phyloP scores from a whole-genome alignment of 2,888 invertebrate genomes.

The Epinotia brunnichana region DNA sequence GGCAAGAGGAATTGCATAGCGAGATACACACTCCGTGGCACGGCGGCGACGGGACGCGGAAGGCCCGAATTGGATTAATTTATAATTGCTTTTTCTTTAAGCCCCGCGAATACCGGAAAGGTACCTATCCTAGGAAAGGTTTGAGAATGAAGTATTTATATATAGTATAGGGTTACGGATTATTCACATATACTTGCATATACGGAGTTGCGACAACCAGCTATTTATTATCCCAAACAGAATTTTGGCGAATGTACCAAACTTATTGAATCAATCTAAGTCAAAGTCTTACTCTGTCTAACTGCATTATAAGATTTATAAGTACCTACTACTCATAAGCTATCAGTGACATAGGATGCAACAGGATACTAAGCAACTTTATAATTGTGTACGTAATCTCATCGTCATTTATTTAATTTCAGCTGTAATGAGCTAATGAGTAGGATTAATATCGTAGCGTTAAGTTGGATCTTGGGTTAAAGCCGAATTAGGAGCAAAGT shows the following conservation, averaged over 20 bases:
- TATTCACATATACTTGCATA: no score
- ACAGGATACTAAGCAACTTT: no score
- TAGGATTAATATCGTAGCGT: slow-evolving; percentile 11
- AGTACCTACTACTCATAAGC: background rate
- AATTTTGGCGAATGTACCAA: background rate
- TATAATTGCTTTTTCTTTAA: slow-evolving; percentile 33
- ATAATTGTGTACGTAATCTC: no score
- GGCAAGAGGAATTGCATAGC: slow-evolving; percentile 54
- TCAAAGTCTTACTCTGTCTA: background rate
- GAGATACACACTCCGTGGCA: slow-evolving; percentile 47
- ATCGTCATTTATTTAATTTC: background rate
- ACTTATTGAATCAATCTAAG: background rate
- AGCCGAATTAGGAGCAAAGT: slow-evolving; percentile 7
- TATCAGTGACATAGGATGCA: no score
- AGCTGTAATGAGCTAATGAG: background rate
- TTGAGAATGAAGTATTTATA: slow-evolving; percentile 7
- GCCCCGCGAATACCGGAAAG: slow-evolving; percentile 9
- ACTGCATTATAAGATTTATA: background rate
- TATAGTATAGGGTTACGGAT: background rate
- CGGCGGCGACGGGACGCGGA: slow-evolving; percentile 19
- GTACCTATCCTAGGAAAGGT: slow-evolving; percentile 2
- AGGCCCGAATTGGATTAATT: slow-evolving; percentile 13
- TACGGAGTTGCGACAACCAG: background rate
- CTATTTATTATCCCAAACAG: background rate
- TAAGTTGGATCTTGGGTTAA: background rate